Percentiles rank a stretch among this genome's conserved stretches.
Evolutionary conservation across 2,888 invertebrate species (phyloP).

Genomic region (Scelioninae gen. 1): DNA sequence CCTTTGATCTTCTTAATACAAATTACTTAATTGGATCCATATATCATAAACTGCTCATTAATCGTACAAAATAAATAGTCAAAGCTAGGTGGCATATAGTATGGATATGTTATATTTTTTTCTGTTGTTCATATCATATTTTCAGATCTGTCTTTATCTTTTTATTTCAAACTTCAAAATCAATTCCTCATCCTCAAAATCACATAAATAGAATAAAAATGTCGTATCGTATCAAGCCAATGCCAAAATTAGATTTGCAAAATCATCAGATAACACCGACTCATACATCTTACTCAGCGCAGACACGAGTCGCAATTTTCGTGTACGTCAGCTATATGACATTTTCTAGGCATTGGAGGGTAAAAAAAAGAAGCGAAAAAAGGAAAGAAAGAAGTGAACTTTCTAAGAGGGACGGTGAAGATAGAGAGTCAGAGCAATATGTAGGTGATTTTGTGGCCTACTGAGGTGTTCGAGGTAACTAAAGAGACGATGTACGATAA

Average conservation of each 20-base stretch:
- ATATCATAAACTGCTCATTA: no score
- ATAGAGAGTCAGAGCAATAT: conserved; percentile 63
- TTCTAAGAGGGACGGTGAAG: conserved; percentile 51
- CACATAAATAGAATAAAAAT: conserved; percentile 60
- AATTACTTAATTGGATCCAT: no score
- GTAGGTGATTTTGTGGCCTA: conserved; percentile 67
- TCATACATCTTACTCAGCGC: conserved; percentile 66
- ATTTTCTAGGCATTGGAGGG: conserved; percentile 67
- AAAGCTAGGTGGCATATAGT: no score
- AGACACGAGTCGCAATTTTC: conserved; percentile 75
- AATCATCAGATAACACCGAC: conserved; percentile 72
- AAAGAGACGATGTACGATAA: conserved; percentile 84
- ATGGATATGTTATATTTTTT: neutral
- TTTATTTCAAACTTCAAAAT: conserved; percentile 4
- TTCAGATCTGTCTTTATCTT: neutral
- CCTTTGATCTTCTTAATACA: no score
- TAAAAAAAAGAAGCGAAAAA: conserved; percentile 31
- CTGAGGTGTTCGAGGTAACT: conserved; percentile 77
- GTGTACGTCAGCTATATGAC: conserved; percentile 81
- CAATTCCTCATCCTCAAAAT: conserved; percentile 13
- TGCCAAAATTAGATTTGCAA: conserved; percentile 78
- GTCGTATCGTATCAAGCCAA: conserved; percentile 64
- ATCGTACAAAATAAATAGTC: no score
- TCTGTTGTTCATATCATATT: neutral
- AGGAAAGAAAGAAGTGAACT: conserved; percentile 51